A percentile compares a stretch with the other conserved stretches of the same genome.
These are phyloP conservation scores for Burhinus bistriatus DNA, from an alignment of 2,113 vertebrate genomes.

Conservation along the genomic window DNA sequence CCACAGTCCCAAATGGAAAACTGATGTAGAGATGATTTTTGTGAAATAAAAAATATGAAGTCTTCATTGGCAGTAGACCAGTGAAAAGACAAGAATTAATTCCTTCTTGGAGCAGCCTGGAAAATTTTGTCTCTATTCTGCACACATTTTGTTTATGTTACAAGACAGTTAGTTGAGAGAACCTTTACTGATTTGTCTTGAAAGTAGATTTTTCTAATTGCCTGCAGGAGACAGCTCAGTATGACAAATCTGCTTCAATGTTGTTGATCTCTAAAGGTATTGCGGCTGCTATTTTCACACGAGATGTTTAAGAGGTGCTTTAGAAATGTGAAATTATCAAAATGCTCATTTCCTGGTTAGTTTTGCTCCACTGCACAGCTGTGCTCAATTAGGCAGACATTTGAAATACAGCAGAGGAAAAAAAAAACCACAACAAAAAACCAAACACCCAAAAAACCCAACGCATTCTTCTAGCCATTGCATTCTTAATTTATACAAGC, in stretches of 20 bases:
- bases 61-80: constrained; percentile 11
- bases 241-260: constrained; percentile 37
- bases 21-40: constrained; percentile 1
- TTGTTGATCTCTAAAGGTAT: constrained; percentile 53
- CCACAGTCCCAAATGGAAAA: constrained; percentile 27
- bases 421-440: background rate
- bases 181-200: constrained; percentile 6
- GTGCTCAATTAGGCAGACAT: constrained; percentile 67
- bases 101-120: background rate
- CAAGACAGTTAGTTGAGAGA: constrained; percentile 11
- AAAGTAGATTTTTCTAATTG: constrained; percentile 42
- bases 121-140: constrained; percentile 19
- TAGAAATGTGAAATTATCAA: constrained; percentile 69
- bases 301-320: constrained; percentile 60
- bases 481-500: background rate
- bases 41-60: constrained; percentile 42
- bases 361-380: constrained; percentile 64
- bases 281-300: constrained; percentile 31
- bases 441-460: background rate
- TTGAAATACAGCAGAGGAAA: constrained; percentile 38
- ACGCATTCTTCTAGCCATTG: background rate
- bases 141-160: constrained; percentile 34
- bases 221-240: constrained; percentile 14
- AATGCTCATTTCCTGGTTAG: constrained; percentile 70
- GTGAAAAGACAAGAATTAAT: background rate